phyloP scores from a whole-genome alignment of 2,888 invertebrate genomes.

The Endomychus coccineus region DNA sequence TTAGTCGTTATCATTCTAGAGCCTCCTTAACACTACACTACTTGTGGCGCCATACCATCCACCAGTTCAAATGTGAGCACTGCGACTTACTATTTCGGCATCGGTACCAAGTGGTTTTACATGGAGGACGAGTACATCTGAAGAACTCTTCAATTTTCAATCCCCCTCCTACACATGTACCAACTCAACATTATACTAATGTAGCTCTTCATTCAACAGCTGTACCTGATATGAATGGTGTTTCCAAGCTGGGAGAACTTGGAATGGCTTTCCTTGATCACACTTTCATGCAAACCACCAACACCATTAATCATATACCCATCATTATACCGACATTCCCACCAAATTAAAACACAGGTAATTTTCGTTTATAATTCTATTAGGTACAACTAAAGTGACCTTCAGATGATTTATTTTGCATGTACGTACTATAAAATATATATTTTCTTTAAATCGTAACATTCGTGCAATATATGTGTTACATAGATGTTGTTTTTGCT shows the following conservation, averaged over 20 bases:
- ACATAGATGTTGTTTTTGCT: conserved; percentile 7
- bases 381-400: conserved; percentile 26
- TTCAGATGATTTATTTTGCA: conserved; percentile 17
- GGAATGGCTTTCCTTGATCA: conserved; percentile 44
- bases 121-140: conserved; percentile 43
- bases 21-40: conserved; percentile 46
- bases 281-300: conserved; percentile 39
- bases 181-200: conserved; percentile 11
- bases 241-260: conserved; percentile 40
- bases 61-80: conserved; percentile 44
- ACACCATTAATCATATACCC: conserved; percentile 41
- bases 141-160: conserved; percentile 17
- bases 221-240: conserved; percentile 38
- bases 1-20: conserved; percentile 44
- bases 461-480: conserved; percentile 27
- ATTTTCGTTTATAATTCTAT: conserved; percentile 4
- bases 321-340: conserved; percentile 44
- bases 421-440: conserved; percentile 10
- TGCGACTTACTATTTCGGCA: conserved; percentile 44
- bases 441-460: conserved; percentile 16
- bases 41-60: conserved; percentile 45
- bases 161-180: conserved; percentile 8
- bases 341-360: conserved; percentile 31
- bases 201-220: conserved; percentile 30
- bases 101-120: conserved; percentile 47